phyloP scores from a whole-genome alignment of 2,888 invertebrate genomes.

The Drosophila percnosoma region DNA sequence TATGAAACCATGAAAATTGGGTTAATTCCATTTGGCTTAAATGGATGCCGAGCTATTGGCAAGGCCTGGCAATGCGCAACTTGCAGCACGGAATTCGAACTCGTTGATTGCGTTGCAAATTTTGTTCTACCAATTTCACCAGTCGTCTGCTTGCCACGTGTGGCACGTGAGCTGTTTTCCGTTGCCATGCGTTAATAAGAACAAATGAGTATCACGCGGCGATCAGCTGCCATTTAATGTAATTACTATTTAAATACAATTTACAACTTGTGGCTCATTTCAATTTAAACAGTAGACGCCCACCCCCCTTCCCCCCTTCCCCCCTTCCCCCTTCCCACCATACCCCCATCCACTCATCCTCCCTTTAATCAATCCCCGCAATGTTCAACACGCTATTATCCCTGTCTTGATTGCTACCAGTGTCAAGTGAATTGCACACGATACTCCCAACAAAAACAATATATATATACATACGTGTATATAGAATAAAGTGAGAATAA shows the following conservation, averaged over 20 bases:
- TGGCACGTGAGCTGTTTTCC: slow-evolving; percentile 21
- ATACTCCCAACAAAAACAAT: not conserved
- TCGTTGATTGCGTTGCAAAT: not conserved
- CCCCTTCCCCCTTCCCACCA: no score
- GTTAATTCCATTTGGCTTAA: slow-evolving; percentile 77
- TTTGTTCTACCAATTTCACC: slow-evolving; percentile 2
- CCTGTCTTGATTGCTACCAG: slow-evolving; percentile 65
- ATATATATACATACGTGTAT: not conserved
- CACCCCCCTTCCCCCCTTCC: not conserved
- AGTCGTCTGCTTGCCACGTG: slow-evolving; percentile 34
- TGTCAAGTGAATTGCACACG: slow-evolving; percentile 53
- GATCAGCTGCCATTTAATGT: slow-evolving; percentile 78
- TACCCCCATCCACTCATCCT: not conserved
- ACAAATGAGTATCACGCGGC: slow-evolving; percentile 69
- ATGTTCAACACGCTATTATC: slow-evolving; percentile 55
- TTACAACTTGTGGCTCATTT: slow-evolving; percentile 59
- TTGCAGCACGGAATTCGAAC: slow-evolving; percentile 42
- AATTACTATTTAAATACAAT: slow-evolving; percentile 75
- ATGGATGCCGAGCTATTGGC: slow-evolving; percentile 53
- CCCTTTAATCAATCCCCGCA: slow-evolving; percentile 9
- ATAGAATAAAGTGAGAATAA: not conserved
- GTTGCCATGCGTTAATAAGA: slow-evolving; percentile 72
- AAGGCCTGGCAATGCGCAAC: slow-evolving; percentile 12
- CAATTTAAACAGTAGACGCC: slow-evolving; percentile 15
- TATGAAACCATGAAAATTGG: slow-evolving; percentile 78